Base-by-base conservation (phyloP, 1,140 invertebrate species). In the Bombus haemorrhoidalis region DNA sequence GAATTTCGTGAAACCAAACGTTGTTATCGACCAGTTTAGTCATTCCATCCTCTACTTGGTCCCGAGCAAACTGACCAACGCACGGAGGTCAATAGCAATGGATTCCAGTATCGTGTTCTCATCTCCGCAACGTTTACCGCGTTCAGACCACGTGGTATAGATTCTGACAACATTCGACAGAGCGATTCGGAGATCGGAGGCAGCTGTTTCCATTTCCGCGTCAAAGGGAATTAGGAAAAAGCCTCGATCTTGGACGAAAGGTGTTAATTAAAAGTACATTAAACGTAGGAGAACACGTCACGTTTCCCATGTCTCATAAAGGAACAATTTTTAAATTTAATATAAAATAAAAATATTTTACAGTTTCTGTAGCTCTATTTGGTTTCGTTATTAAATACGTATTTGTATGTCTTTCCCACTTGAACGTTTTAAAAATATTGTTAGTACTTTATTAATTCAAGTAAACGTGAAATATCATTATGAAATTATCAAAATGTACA, bases 41-140 rank as follows among this genome's bases (percentile, higher is more conserved):
- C 59, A 34, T 66, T 66, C 76, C 39, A 64, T 22, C 34, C 39
- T 15, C 28, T 62, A 41, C 57, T 28, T 12, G 28, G 37, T 15
- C 32, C 62, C 10, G 41, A 84, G 68, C 53, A 78, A 84, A 62
- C 47, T 43, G 83, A 71, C 76, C 83, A 43, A 59, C 43, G 9
- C 10, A 37, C 74, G 25, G 62, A 73, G 73, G 43, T 76, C 81
- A 83, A 66, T 75, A 66, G 34, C 59, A 47, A 76, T n/a, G 73
- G 62, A 64, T 77, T 66, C 34, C 34, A 39, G 81, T 28, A 57
- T 77, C 57, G 73, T 68, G 59, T 83, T 53, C 59, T 37, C 73
- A n/a, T 83, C 81, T 83, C 81, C 32, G 59, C 72, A 37, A 13
- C 34, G 47, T 57, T 37, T 37, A n/a, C 47, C 39, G 25, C 53